Evolutionary conservation across 2,888 invertebrate genomes (phyloP), one percentile per base, ranked within the genome.

Genomic region (Flabesymbios commensalis): DNA sequence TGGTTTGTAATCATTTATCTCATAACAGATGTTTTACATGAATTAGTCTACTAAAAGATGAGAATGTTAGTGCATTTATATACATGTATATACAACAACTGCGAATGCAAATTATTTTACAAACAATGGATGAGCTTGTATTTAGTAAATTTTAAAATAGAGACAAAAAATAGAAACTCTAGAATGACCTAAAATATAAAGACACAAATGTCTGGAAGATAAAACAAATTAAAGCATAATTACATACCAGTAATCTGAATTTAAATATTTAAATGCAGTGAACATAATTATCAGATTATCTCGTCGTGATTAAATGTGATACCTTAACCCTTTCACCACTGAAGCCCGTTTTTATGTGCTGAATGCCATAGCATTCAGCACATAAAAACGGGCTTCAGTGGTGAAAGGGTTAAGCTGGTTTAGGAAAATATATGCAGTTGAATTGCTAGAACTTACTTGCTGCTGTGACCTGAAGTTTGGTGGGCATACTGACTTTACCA

Each of bases 361-460:
- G n/a, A n/a, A n/a, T n/a, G n/a, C n/a, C n/a, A n/a, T n/a, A n/a
- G n/a, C n/a, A n/a, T n/a, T n/a, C n/a, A n/a, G n/a, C n/a, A n/a
- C n/a, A n/a, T n/a, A n/a, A n/a, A n/a, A n/a, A n/a, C n/a, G n/a
- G n/a, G n/a, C n/a, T n/a, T n/a, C n/a, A n/a, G n/a, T n/a, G n/a
- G n/a, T n/a, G n/a, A n/a, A n/a, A n/a, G n/a, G n/a, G n/a, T n/a
- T n/a, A n/a, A n/a, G n/a, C n/a, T n/a, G n/a, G n/a, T n/a, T n/a
- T n/a, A n/a, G n/a, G n/a, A n/a, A n/a, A n/a, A n/a, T n/a, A n/a
- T n/a, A n/a, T n/a, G n/a, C n/a, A n/a, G n/a, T n/a, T n/a, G n/a
- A n/a, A n/a, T n/a, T n/a, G n/a, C n/a, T n/a, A n/a, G n/a, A 14
- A 67, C 73, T 64, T 65, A 78, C 79, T 67, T 57, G 73, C 70